Percentiles rank a stretch among this genome's conserved stretches.
Evolutionary conservation across 2,797 vertebrate species (phyloP).

Genomic region (Amblyraja radiata): DNA sequence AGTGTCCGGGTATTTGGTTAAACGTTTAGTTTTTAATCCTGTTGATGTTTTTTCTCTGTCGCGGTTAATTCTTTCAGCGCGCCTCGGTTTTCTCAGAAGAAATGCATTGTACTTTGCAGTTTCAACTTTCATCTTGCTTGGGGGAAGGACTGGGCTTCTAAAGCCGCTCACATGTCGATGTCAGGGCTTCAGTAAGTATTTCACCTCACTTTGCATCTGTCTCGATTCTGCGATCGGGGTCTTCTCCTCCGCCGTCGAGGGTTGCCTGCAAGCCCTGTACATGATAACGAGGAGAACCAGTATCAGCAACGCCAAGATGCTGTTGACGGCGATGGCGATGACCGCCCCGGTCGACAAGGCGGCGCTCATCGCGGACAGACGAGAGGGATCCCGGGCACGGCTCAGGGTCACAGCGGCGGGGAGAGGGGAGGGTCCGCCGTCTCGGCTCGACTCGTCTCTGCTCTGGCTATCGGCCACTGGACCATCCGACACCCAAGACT

Average conservation of each 20-base stretch:
- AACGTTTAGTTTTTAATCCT: not conserved
- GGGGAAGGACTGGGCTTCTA: not conserved
- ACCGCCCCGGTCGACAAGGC: conserved; percentile 62
- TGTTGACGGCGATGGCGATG: conserved; percentile 64
- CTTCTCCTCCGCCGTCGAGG: conserved; percentile 58
- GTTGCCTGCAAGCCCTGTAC: conserved; percentile 65
- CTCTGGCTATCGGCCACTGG: not conserved
- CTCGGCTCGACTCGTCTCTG: not conserved
- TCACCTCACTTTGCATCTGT: conserved; percentile 59
- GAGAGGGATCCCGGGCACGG: not conserved
- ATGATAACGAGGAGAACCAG: conserved; percentile 62
- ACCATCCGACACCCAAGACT: not conserved
- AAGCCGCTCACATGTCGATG: conserved; percentile 16
- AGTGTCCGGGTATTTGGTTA: not conserved
- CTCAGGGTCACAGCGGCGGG: too few relatives aligned
- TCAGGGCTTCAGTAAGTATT: conserved; percentile 65
- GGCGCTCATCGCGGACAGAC: conserved; percentile 53
- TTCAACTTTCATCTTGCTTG: conserved; percentile 39
- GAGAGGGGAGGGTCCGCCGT: not conserved
- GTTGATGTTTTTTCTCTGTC: too few relatives aligned
- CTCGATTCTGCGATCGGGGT: conserved; percentile 49
- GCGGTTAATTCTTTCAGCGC: not conserved
- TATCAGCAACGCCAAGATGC: conserved; percentile 58
- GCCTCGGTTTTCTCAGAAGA: not conserved
- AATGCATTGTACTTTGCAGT: conserved; percentile 41